Conservation (phyloP, 2,113 vertebrate genomes). For the Isurus oxyrinchus region DNA sequence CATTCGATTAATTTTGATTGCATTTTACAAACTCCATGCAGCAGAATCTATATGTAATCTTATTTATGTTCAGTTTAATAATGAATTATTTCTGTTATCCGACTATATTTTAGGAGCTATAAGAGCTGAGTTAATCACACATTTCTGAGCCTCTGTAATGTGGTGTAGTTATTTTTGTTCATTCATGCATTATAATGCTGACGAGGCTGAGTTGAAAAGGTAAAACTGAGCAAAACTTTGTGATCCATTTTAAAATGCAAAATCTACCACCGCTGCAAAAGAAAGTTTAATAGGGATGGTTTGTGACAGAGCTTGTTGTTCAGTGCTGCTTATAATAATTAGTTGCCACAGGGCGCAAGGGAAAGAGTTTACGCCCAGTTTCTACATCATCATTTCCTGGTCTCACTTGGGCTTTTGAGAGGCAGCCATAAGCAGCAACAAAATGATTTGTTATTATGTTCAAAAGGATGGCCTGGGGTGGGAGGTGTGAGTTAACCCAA, state of each 20-base stretch:
- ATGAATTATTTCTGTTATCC: background rate
- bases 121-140: background rate
- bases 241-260: background rate
- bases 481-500: background rate
- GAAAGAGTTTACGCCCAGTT: background rate
- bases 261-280: background rate
- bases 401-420: background rate
- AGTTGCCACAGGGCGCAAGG: background rate
- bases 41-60: background rate
- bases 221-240: background rate
- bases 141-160: background rate
- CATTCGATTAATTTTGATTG: background rate
- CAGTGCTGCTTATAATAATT: background rate
- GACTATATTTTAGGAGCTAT: background rate
- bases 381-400: background rate
- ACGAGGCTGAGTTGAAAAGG: background rate
- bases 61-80: background rate
- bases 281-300: background rate
- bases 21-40: background rate
- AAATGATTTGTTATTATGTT: background rate
- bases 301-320: background rate
- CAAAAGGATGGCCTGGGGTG: background rate
- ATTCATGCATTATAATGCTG: background rate
- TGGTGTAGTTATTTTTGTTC: background rate
- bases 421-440: background rate